Evolutionary conservation across 2,113 vertebrate genomes (phyloP).

Genomic region (Apistogramma diplotaenia): DNA sequence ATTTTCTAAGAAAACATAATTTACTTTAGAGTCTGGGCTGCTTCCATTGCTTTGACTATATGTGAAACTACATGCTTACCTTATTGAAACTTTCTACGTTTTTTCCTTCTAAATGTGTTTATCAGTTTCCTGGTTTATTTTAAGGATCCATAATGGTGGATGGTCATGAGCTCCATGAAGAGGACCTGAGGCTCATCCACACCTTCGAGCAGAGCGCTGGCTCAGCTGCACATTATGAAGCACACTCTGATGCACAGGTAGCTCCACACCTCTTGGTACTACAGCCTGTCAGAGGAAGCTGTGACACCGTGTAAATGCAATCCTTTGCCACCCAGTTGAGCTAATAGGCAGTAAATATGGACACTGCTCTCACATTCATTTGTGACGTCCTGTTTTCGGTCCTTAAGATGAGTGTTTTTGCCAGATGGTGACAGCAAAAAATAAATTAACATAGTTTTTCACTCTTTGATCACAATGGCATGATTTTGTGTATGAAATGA

Average conservation of each 20-base stretch:
- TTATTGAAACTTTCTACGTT: background rate
- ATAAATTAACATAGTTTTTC: background rate
- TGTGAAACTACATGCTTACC: no score
- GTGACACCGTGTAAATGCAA: background rate
- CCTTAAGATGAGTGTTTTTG: background rate
- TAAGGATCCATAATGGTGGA: conserved; percentile 87
- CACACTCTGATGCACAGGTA: conserved; percentile 95
- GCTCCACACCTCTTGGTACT: background rate
- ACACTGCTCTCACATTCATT: no score
- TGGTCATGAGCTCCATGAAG: conserved; percentile 88
- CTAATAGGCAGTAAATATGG: background rate
- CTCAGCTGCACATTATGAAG: conserved; percentile 84
- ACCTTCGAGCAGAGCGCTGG: conserved; percentile 83
- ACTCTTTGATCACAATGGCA: no score
- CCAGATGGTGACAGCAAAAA: background rate
- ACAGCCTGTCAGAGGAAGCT: background rate
- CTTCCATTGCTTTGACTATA: no score
- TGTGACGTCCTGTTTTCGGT: no score
- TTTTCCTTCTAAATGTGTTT: background rate
- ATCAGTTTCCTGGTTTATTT: background rate
- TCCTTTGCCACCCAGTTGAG: background rate
- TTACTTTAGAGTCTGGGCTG: no score
- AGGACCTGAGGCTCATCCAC: conserved; percentile 93
- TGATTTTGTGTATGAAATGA: conserved; percentile 56
- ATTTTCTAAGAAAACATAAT: no score